Base-by-base conservation (phyloP, 2,888 invertebrate genomes). In the Anoncus sp. region DNA sequence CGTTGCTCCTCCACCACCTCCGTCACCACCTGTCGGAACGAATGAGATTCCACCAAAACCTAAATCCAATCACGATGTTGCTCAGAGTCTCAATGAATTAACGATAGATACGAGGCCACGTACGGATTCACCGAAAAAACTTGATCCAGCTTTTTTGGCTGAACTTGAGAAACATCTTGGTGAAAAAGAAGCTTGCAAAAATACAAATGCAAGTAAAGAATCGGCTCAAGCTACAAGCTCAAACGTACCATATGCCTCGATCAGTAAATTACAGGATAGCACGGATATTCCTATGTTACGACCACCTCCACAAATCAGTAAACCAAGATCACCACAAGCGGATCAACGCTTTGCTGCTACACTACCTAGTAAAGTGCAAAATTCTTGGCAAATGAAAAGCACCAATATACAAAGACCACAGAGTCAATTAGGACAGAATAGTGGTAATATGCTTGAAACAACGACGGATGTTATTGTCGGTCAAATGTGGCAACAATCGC, bases 141-240 rank as follows among this genome's bases (percentile, higher is more conserved):
- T 94, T 18, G 94, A 94, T 85, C 92, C 93, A 9, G 92, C 92
- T 16, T 95, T 95, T 80, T 92, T 95, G 43, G 93, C 93, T 0
- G 95, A 95, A 85, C 87, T 95, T 60, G 95, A 95, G 87, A 95
- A 94, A 82, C 93, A 93, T 83, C 90, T 95, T 14, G 92, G 92
- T 0, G 91, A 91, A 60, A 92, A 92, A 66, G 92, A 92, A 63
- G 90, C 91, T 0, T 88, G 86, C 10, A 92, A 91, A 16, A 92
- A 92, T 70, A 91, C 89, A 2, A 91, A 91, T 79, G 91, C 91
- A 22, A 91, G 90, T 57, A 90, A 84, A 14, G 82, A 83, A 18
- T 79, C 81, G 9, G 57, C 62, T 9, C 55, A 55, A 10, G 49
- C 65, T 10, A 24, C 67, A 0, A 63, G 62, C 7, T 47, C 78